Base-by-base conservation (phyloP, 64 coral and sea anemone species). In the Dendronephthya gigantea region DNA sequence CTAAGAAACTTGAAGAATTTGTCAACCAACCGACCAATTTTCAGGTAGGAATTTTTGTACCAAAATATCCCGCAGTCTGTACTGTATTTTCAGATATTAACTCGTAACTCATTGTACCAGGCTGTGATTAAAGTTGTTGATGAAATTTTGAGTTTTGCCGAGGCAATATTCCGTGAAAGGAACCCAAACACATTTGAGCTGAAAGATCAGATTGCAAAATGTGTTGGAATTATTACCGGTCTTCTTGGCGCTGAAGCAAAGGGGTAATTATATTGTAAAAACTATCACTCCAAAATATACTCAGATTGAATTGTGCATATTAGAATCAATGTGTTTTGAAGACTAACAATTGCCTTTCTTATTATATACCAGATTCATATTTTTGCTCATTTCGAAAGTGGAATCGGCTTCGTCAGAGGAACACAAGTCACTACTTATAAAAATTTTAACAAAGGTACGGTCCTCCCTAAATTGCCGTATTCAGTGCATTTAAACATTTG, bases 1-100 rank as follows among this genome's bases (percentile, higher is more conserved):
- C 92, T 37, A 90, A 75, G 40, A 92, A 98, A 49, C 87, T 98
- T 35, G 95, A 98, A 85, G 95, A 98, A 58, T 98, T 93, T 89
- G 88, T 98, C 41, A 87, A 62, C 39, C 89, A 48, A 65, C 87
- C 90, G 40, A 92, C 90, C 22, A 98, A 98, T 82, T 82, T 83
- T 65, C 91, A 97, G 94, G 94, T 96, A 84, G n/a, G 15, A 0
- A 29, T 38, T 12, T 85, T 5, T n/a, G 3, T n/a, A n/a, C n/a
- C n/a, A n/a, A n/a, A n/a, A n/a, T n/a, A n/a, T n/a, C n/a, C n/a
- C n/a, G n/a, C n/a, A n/a, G n/a, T n/a, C n/a, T n/a, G n/a, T n/a
- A n/a, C n/a, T n/a, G n/a, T n/a, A n/a, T n/a, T n/a, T n/a, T n/a
- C n/a, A n/a, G n/a, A n/a, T n/a, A n/a, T n/a, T n/a, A n/a, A n/a